Evolutionary conservation across 2,888 invertebrate genomes (phyloP).

Genomic region (Eristalis pertinax): DNA sequence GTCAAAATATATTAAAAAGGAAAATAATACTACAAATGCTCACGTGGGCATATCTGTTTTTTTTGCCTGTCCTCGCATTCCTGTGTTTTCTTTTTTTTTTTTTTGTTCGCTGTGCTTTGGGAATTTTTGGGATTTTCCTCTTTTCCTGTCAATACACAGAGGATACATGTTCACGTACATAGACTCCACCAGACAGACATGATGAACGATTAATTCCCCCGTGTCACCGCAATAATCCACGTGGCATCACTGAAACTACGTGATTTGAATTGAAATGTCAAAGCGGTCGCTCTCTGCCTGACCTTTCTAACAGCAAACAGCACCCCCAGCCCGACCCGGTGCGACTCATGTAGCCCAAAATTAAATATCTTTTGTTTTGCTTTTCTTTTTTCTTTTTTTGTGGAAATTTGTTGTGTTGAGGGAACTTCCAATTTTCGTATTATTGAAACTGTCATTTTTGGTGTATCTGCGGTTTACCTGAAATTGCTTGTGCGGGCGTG

Average conservation of each 20-base stretch:
- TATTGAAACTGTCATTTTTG: conserved; percentile 43
- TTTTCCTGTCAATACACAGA: neutral
- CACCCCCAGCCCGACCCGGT: neutral
- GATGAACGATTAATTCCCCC: conserved; percentile 41
- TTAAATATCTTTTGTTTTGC: conserved; percentile 31
- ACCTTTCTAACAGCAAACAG: neutral
- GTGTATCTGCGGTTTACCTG: conserved; percentile 1
- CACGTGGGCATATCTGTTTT: conserved; percentile 3
- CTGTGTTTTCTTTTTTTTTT: neutral
- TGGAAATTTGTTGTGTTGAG: neutral
- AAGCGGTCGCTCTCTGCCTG: conserved; percentile 2
- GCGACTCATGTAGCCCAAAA: neutral
- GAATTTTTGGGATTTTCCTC: neutral
- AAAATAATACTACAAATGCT: neutral
- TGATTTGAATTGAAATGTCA: conserved; percentile 40
- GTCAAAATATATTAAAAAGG: neutral
- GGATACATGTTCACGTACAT: neutral
- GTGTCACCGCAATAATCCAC: conserved; percentile 42
- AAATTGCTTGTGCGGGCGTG: neutral
- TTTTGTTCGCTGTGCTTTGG: too few species aligned
- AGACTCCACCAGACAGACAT: conserved; percentile 11
- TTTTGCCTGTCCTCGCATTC: neutral
- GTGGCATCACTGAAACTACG: conserved; percentile 24
- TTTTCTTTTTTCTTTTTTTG: neutral
- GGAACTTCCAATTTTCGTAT: conserved; percentile 1